A percentile compares a stretch with the other conserved stretches of the same genome.
These are phyloP conservation scores for Melanophora roralis DNA, from an alignment of 2,888 invertebrate genomes.

Conservation along the genomic window DNA sequence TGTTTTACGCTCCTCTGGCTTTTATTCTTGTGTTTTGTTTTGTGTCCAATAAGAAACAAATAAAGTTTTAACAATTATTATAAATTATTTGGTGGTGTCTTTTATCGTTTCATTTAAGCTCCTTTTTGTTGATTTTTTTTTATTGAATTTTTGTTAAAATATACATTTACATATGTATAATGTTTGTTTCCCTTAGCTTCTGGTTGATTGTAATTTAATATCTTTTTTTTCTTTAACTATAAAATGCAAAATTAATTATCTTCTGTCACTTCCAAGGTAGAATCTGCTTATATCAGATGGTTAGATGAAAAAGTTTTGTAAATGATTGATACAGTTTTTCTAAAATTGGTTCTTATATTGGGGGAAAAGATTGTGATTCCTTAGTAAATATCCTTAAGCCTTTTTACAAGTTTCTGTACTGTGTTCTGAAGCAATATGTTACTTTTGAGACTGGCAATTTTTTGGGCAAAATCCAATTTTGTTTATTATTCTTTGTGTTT, in stretches of 20 bases:
- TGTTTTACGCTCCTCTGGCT: constrained; percentile 32
- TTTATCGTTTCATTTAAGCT: constrained; percentile 66
- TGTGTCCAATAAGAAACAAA: constrained; percentile 49
- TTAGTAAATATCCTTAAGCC: constrained; percentile 3
- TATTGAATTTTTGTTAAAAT: constrained; percentile 8
- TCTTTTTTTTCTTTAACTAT: neutral
- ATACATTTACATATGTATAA: neutral
- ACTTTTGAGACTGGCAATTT: constrained; percentile 53
- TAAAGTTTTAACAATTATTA: constrained; percentile 64
- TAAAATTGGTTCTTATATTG: neutral
- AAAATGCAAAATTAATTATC: constrained; percentile 9
- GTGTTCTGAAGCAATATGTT: constrained; percentile 8
- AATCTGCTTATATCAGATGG: neutral
- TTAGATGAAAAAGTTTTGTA: neutral
- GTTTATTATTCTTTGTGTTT: constrained; percentile 16
- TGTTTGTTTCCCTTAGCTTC: neutral
- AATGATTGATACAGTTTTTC: constrained; percentile 1
- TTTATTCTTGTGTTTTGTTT: constrained; percentile 32
- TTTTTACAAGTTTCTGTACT: constrained; percentile 4
- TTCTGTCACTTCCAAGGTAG: neutral
- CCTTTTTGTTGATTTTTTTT: constrained; percentile 25
- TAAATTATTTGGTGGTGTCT: constrained; percentile 72
- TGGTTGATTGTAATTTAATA: neutral
- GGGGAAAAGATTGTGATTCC: neutral
- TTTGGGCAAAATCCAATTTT: constrained; percentile 41